Evolutionary conservation across 2,797 vertebrate genomes (phyloP).

Genomic region (Centropyge bicolor): DNA sequence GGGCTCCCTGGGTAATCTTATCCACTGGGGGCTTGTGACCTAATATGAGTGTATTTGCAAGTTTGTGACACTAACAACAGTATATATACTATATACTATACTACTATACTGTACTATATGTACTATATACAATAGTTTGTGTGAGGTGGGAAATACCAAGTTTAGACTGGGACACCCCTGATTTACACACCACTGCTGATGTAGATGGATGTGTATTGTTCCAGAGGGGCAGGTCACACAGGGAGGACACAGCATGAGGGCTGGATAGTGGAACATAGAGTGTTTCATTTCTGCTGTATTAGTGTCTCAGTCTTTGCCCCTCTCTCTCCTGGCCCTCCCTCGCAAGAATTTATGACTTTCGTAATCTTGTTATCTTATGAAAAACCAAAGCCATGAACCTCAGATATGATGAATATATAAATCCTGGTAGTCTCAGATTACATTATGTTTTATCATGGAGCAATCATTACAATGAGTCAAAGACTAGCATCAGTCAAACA

Average conservation of each 20-base stretch:
- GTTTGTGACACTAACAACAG: conserved; percentile 11
- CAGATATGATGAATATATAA: neutral
- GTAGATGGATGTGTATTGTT: conserved; percentile 31
- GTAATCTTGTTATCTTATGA: neutral
- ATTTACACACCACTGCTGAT: conserved; percentile 1
- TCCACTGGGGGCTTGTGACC: neutral
- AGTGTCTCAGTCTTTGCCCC: conserved; percentile 26
- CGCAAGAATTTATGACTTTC: conserved; percentile 5
- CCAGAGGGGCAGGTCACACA: conserved; percentile 34
- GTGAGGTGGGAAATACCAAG: neutral
- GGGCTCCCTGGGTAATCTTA: neutral
- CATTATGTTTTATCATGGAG: neutral
- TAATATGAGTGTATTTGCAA: conserved; percentile 9
- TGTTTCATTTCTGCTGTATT: conserved; percentile 61
- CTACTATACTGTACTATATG: no score
- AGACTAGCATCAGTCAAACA: neutral
- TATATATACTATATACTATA: no score
- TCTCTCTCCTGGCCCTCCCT: conserved; percentile 18
- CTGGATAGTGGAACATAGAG: conserved; percentile 50
- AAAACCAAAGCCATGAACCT: neutral
- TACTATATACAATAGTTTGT: no score
- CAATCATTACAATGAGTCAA: neutral
- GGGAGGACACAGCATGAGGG: conserved; percentile 38
- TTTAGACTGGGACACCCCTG: neutral
- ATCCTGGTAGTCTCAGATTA: neutral